Percentiles rank a stretch among this genome's conserved stretches.
phyloP scores from a whole-genome alignment of 2,888 invertebrate species.

The Arctia plantaginis region DNA sequence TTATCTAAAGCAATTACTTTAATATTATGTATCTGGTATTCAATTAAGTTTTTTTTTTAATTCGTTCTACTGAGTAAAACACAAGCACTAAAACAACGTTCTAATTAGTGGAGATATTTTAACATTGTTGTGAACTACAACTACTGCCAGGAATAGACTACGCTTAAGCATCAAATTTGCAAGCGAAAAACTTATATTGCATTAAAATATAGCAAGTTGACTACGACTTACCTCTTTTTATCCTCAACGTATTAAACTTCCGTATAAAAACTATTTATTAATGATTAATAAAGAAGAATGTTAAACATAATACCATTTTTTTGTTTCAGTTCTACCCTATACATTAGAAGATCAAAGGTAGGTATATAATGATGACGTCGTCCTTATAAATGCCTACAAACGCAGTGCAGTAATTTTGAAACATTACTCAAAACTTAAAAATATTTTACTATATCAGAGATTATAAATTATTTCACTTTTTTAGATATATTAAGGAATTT shows the following conservation, averaged over 20 bases:
- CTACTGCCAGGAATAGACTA: not conserved
- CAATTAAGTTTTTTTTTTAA: not conserved
- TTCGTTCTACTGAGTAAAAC: not conserved
- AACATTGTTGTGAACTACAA: not conserved
- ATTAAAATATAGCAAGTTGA: conserved; percentile 25
- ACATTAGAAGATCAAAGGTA: not conserved
- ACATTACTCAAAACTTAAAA: conserved; percentile 15
- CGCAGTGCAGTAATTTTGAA: conserved; percentile 58
- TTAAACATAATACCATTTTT: not conserved
- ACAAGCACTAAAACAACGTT: not conserved
- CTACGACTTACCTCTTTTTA: conserved; percentile 33
- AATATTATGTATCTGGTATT: not conserved
- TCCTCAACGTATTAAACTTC: conserved; percentile 7
- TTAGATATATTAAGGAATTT: no score
- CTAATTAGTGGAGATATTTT: not conserved
- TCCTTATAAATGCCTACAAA: not conserved
- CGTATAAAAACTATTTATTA: not conserved
- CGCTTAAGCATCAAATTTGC: not conserved
- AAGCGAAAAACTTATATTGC: not conserved
- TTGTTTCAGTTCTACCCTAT: not conserved
- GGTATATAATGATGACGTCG: not conserved
- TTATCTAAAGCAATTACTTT: not conserved
- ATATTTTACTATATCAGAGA: not conserved
- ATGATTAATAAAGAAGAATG: not conserved
- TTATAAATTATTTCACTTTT: no score